Conservation (phyloP, 1,140 invertebrate species). For the Platyscapa corneri region DNA sequence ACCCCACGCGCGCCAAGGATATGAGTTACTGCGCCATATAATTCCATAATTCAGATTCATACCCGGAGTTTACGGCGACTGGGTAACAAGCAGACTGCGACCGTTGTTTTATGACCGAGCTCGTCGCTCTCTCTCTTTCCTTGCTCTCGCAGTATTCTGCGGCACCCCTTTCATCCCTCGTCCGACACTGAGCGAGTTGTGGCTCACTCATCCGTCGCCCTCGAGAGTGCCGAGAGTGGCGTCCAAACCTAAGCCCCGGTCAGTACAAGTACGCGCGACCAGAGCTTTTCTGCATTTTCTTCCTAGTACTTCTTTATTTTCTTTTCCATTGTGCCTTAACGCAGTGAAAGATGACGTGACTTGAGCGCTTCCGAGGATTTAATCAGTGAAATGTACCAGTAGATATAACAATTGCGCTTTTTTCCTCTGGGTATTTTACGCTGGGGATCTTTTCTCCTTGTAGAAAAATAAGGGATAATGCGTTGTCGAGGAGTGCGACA, state of each 20-base stretch:
- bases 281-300: background rate
- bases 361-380: conserved; percentile 27
- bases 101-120: conserved; percentile 64
- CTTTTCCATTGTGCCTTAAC: background rate
- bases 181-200: conserved; percentile 14
- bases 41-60: conserved; percentile 70
- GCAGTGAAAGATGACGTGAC: background rate
- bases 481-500: background rate
- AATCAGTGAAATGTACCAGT: conserved; percentile 42
- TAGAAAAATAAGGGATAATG: background rate
- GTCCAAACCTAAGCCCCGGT: background rate
- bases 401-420: background rate
- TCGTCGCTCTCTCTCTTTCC: conserved; percentile 25
- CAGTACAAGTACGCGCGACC: conserved; percentile 17
- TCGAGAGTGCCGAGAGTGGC: background rate
- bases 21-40: conserved; percentile 68
- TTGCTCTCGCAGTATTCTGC: background rate
- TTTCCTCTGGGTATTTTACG: background rate
- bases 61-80: conserved; percentile 67
- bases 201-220: conserved; percentile 37
- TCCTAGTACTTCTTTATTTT: conserved; percentile 19
- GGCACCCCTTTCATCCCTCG: conserved; percentile 28
- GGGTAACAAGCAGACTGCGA: conserved; percentile 68
- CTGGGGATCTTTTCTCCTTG: background rate
- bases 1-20: conserved; percentile 63